phyloP scores from a whole-genome alignment of 2,888 invertebrate genomes.

The Campopleginae sp. region DNA sequence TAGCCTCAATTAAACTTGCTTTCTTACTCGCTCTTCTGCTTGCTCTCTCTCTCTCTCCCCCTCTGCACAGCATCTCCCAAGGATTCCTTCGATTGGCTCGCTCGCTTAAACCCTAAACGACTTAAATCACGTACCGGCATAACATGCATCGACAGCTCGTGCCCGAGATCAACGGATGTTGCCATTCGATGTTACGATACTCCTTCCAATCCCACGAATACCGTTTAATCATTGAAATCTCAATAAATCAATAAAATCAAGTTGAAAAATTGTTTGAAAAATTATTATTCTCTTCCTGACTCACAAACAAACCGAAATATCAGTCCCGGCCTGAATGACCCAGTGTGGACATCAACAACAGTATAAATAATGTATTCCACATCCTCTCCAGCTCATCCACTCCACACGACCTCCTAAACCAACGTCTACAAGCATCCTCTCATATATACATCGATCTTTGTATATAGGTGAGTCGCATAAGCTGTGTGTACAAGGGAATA shows the following conservation, averaged over 20 bases:
- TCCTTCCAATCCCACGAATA: not conserved
- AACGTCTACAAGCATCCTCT: not conserved
- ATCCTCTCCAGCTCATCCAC: slow-evolving; percentile 42
- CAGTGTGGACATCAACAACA: slow-evolving; percentile 26
- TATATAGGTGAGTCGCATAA: slow-evolving; percentile 49
- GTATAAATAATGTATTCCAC: slow-evolving; percentile 59
- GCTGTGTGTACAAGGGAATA: slow-evolving; percentile 59
- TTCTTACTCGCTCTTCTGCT: slow-evolving; percentile 30
- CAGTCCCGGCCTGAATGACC: not conserved
- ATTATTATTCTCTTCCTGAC: not conserved
- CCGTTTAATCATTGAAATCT: slow-evolving; percentile 3
- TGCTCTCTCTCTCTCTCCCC: slow-evolving; percentile 4
- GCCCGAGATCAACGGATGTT: not conserved
- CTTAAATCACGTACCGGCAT: slow-evolving; percentile 63
- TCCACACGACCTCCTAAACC: slow-evolving; percentile 17
- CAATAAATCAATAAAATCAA: not conserved
- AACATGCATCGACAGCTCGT: slow-evolving; percentile 54
- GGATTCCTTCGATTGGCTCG: slow-evolving; percentile 29
- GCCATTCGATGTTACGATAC: slow-evolving; percentile 27
- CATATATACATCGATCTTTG: slow-evolving; percentile 1
- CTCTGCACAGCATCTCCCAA: slow-evolving; percentile 46
- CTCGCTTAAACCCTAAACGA: slow-evolving; percentile 47
- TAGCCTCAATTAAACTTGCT: slow-evolving; percentile 65
- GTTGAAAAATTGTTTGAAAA: not conserved
- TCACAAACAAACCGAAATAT: not conserved